Percentiles rank a stretch among this genome's conserved stretches.
These are phyloP conservation scores for Cavia aperea DNA, from an alignment of 2,113 vertebrate genomes.

Conservation along the genomic window DNA sequence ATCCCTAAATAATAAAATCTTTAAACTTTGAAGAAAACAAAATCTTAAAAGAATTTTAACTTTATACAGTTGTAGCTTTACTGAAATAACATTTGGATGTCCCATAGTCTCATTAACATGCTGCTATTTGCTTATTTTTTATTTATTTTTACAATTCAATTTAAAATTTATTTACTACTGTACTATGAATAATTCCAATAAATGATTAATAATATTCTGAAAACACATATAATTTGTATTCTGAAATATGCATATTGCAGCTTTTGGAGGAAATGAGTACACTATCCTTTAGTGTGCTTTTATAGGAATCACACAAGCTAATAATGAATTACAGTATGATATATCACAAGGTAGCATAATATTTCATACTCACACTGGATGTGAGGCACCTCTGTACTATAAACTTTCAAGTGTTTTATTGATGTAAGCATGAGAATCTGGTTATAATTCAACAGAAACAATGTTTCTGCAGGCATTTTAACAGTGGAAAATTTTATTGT, in stretches of 20 bases:
- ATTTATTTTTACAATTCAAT: slow-evolving; percentile 44
- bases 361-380: slow-evolving; percentile 15
- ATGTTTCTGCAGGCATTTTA: slow-evolving; percentile 26
- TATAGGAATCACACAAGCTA: slow-evolving; percentile 28
- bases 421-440: background rate
- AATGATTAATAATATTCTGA: background rate
- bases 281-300: slow-evolving; percentile 6
- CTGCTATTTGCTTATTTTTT: background rate
- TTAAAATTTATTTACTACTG: slow-evolving; percentile 28
- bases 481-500: slow-evolving; percentile 26
- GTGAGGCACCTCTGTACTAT: background rate
- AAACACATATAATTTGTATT: slow-evolving; percentile 30
- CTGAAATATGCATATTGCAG: slow-evolving; percentile 16
- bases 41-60: background rate
- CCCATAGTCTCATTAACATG: background rate
- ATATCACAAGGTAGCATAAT: slow-evolving; percentile 34
- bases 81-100: background rate
- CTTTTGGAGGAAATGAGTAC: slow-evolving; percentile 43
- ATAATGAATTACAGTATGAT: slow-evolving; percentile 26
- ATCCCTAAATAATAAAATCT: background rate
- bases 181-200: slow-evolving; percentile 5
- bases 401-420: slow-evolving; percentile 51
- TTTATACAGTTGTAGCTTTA: background rate
- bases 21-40: background rate
- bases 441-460: slow-evolving; percentile 51